Conservation (phyloP, 2,888 invertebrate species). For the Camptogramma bilineatum region DNA sequence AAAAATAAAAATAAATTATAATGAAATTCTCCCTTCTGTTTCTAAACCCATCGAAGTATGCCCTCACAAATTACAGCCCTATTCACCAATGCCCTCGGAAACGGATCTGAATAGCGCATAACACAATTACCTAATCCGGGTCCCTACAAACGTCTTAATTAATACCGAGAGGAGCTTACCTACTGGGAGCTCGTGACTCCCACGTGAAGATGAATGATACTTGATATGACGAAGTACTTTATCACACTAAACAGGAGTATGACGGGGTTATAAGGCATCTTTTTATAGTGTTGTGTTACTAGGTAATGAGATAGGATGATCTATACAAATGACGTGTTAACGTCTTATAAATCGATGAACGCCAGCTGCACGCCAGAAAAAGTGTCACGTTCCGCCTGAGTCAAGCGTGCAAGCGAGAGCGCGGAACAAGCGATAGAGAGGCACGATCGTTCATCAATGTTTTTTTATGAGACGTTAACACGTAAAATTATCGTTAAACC, state of each 20-base stretch:
- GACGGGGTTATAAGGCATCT: background rate
- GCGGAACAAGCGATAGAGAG: too few relatives aligned
- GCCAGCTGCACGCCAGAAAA: too few relatives aligned
- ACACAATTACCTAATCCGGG: constrained; percentile 48
- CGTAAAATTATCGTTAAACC: too few relatives aligned
- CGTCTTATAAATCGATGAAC: too few relatives aligned
- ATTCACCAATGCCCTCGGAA: constrained; percentile 21
- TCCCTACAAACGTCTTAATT: constrained; percentile 48
- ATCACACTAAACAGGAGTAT: background rate
- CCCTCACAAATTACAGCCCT: constrained; percentile 20
- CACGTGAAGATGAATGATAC: constrained; percentile 12
- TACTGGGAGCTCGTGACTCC: constrained; percentile 8
- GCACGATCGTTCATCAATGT: too few relatives aligned
- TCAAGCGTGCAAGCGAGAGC: too few relatives aligned
- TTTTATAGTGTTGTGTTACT: background rate
- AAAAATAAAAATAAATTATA: constrained; percentile 1
- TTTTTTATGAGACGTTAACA: too few relatives aligned
- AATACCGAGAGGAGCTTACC: constrained; percentile 41
- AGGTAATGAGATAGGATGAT: too few relatives aligned
- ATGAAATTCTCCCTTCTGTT: background rate
- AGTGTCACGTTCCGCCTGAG: too few relatives aligned
- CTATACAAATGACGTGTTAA: too few relatives aligned
- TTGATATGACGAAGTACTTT: constrained; percentile 3
- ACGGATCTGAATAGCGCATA: constrained; percentile 44
- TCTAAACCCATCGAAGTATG: constrained; percentile 13